These are phyloP conservation scores for Sanderia malayensis DNA, from an alignment of 30 jellyfish, hydroid and myxozoan genomes.

Conservation along the genomic window DNA sequence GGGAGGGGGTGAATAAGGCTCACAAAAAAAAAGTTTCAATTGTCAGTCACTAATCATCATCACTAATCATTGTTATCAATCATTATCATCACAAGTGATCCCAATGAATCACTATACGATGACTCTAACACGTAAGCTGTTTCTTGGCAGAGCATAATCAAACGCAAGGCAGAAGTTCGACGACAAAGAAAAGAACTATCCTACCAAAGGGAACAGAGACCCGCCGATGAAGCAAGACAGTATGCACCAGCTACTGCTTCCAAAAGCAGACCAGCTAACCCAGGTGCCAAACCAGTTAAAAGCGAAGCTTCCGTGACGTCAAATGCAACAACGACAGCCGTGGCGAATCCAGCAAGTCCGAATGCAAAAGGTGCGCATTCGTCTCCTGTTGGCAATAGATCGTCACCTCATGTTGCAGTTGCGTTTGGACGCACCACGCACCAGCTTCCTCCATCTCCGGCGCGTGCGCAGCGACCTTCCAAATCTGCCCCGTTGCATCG, in stretches of 20 bases:
- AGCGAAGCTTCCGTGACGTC: constrained; percentile 34
- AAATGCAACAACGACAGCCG: constrained; percentile 32
- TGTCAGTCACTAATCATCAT: too few relatives aligned
- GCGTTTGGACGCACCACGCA: constrained; percentile 82
- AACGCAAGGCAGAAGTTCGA: constrained; percentile 78
- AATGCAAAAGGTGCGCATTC: constrained; percentile 51
- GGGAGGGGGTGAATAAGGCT: too few relatives aligned
- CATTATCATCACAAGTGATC: too few relatives aligned
- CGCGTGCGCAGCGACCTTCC: constrained; percentile 56
- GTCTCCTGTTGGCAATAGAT: constrained; percentile 29
- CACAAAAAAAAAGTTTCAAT: too few relatives aligned
- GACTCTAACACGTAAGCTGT: neutral
- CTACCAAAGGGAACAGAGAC: constrained; percentile 61
- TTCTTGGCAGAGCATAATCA: constrained; percentile 68
- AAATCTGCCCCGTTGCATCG: constrained; percentile 66
- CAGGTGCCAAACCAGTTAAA: constrained; percentile 26
- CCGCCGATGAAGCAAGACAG: constrained; percentile 42
- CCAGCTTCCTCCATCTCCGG: constrained; percentile 64
- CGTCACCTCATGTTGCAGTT: constrained; percentile 36
- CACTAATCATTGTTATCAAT: too few relatives aligned
- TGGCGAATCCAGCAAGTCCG: constrained; percentile 40
- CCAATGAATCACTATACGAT: neutral
- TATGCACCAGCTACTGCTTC: too few relatives aligned
- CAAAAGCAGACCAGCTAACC: constrained; percentile 43
- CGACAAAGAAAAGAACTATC: constrained; percentile 72